Conservation (phyloP, 2,888 invertebrate genomes). For the Endomychus coccineus region DNA sequence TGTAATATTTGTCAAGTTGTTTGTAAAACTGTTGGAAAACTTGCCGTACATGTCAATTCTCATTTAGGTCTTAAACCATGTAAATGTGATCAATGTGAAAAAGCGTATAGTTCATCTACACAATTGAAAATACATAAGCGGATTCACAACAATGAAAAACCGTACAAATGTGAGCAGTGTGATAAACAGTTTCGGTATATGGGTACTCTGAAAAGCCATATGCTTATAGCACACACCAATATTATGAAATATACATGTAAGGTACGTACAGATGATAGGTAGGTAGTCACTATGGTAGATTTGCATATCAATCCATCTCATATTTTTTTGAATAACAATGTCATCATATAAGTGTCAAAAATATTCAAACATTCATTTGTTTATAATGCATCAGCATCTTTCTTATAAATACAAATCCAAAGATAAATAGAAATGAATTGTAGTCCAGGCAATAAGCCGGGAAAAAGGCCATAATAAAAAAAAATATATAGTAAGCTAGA, state of each 20-base stretch:
- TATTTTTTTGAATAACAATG: too few species aligned
- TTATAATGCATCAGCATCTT: too few species aligned
- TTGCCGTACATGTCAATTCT: slow-evolving; percentile 30
- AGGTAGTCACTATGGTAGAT: too few species aligned
- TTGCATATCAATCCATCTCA: too few species aligned
- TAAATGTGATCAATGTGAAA: slow-evolving; percentile 30
- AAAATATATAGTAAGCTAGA: too few species aligned
- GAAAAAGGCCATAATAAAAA: too few species aligned
- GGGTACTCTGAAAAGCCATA: slow-evolving; percentile 30
- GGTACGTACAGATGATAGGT: too few species aligned
- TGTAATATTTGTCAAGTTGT: slow-evolving; percentile 30
- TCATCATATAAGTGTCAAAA: too few species aligned
- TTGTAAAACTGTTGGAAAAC: slow-evolving; percentile 26
- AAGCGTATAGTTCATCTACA: slow-evolving; percentile 28
- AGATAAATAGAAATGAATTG: too few species aligned
- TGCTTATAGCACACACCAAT: slow-evolving; percentile 27
- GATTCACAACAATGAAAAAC: slow-evolving; percentile 28
- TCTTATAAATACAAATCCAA: too few species aligned
- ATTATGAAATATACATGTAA: slow-evolving; percentile 30
- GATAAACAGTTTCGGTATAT: slow-evolving; percentile 29
- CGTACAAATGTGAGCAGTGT: slow-evolving; percentile 30
- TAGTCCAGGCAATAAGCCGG: too few species aligned
- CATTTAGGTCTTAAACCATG: slow-evolving; percentile 32
- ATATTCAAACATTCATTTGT: too few species aligned
- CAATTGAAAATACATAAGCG: slow-evolving; percentile 31